Conservation (phyloP, 2,113 vertebrate genomes). For the Ochotona curzoniae region DNA sequence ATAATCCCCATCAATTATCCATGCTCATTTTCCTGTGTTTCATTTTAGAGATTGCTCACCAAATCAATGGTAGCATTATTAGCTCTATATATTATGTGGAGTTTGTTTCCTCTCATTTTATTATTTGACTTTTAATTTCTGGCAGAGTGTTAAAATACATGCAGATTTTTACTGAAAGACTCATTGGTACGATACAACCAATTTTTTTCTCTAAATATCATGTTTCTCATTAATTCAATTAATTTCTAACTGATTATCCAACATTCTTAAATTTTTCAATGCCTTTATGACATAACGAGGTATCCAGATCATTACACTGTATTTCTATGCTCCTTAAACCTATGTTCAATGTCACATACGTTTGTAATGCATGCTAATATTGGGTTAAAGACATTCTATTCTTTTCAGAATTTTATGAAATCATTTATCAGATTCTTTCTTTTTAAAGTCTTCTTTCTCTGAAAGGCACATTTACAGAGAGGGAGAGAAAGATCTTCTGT, state of each 20-base stretch:
- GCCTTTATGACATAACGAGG: not conserved
- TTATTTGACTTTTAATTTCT: conserved; percentile 26
- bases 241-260: not conserved
- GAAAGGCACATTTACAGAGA: no score
- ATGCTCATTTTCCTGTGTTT: not conserved
- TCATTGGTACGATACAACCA: not conserved
- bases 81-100: not conserved
- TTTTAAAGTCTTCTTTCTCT: not conserved
- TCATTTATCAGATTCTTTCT: conserved; percentile 25
- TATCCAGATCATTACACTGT: not conserved
- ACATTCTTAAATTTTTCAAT: not conserved
- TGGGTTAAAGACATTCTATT: not conserved
- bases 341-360: not conserved
- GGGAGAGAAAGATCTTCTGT: no score
- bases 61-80: not conserved
- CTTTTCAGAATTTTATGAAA: conserved; percentile 30
- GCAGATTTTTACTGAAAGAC: conserved; percentile 32
- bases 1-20: conserved; percentile 1
- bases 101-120: not conserved
- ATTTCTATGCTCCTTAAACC: not conserved
- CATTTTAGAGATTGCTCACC: conserved; percentile 30
- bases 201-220: not conserved
- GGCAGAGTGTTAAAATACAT: not conserved
- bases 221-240: not conserved
- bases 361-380: conserved; percentile 11